Evolutionary conservation across 2,113 vertebrate species (phyloP).

Genomic region (Ondatra zibethicus): DNA sequence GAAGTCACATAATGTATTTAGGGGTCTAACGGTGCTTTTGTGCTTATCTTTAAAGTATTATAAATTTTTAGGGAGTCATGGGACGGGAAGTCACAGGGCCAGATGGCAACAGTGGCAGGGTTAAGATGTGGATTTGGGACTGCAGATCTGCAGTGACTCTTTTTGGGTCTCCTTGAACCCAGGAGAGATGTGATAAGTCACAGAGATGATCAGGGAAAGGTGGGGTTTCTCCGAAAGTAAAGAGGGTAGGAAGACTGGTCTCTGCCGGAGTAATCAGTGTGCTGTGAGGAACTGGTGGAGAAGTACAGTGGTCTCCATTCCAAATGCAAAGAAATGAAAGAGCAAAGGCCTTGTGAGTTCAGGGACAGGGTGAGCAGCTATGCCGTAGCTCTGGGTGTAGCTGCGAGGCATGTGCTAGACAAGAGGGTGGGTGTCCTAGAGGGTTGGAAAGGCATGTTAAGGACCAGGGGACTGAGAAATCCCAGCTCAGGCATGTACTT

Average conservation of each 20-base stretch:
- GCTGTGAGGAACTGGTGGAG: not conserved
- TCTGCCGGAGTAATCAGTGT: not conserved
- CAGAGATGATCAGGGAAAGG: not conserved
- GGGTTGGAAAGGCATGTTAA: not conserved
- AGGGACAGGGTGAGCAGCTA: not conserved
- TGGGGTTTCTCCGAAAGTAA: not conserved
- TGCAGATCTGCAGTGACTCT: accelerated
- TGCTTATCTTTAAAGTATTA: not conserved
- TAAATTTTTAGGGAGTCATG: not conserved
- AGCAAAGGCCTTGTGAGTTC: not conserved
- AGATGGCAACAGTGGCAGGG: no score
- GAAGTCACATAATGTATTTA: not conserved
- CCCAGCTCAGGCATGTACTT: not conserved
- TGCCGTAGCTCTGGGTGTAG: not conserved
- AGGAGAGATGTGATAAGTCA: no score
- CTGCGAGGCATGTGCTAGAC: accelerated
- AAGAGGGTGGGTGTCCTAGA: not conserved
- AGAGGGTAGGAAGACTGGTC: not conserved
- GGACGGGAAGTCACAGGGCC: not conserved
- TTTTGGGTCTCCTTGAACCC: not conserved
- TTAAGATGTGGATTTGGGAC: not conserved
- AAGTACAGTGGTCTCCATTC: not conserved
- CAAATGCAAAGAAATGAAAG: accelerated
- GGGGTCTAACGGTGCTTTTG: not conserved
- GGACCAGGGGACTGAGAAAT: not conserved